Conservation (phyloP, 2,888 invertebrate species). For the Trichogramma evanescens region DNA sequence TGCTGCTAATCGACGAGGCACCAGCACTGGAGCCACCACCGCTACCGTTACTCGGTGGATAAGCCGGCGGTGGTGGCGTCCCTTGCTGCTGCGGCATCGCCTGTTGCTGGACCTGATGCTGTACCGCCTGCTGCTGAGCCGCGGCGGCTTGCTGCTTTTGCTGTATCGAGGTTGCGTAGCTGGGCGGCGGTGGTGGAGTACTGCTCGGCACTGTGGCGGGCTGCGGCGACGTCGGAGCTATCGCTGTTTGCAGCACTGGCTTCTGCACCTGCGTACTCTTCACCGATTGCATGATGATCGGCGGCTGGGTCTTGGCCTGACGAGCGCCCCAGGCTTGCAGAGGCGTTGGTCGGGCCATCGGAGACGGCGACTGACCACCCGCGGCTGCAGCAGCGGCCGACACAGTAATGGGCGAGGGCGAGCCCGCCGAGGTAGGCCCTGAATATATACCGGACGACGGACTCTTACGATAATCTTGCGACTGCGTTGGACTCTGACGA, state of each 20-base stretch:
- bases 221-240: constrained; percentile 78
- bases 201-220: constrained; percentile 52
- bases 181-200: constrained; percentile 69
- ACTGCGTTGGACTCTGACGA: constrained; percentile 78
- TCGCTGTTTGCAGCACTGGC: constrained; percentile 89
- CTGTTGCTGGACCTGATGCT: constrained; percentile 52
- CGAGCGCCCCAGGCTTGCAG: constrained; percentile 77
- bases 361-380: constrained; percentile 47
- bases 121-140: constrained; percentile 65
- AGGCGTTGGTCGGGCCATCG: constrained; percentile 73
- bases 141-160: constrained; percentile 62
- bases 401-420: constrained; percentile 75
- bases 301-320: constrained; percentile 83
- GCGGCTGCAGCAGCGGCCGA: constrained; percentile 56
- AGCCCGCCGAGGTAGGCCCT: constrained; percentile 74
- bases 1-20: constrained; percentile 30
- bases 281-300: constrained; percentile 94
- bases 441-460: constrained; percentile 83
- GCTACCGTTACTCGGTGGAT: constrained; percentile 52
- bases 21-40: constrained; percentile 42
- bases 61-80: constrained; percentile 53
- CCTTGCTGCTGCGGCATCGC: constrained; percentile 33
- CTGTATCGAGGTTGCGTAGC: constrained; percentile 73
- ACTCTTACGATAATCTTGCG: constrained; percentile 73
- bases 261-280: constrained; percentile 94